A percentile compares a stretch with the other conserved stretches of the same genome.
Evolutionary conservation across 1,140 invertebrate genomes (phyloP).

Genomic region (Drosophila bocqueti): DNA sequence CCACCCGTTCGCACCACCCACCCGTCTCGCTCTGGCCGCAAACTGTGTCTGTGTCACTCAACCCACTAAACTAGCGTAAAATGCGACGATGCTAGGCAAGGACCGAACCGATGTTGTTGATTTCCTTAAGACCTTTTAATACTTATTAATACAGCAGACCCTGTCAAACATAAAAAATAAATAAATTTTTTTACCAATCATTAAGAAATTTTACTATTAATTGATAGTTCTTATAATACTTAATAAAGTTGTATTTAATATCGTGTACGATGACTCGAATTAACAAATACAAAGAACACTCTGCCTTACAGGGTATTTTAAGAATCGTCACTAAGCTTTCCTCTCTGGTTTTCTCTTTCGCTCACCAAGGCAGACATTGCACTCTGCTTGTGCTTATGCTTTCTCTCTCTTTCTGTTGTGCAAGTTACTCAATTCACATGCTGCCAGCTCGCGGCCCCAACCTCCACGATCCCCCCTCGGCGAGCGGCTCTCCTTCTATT

Average conservation of each 20-base stretch:
- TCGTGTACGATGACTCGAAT: fast-evolving
- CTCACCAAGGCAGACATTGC: conserved; percentile 37
- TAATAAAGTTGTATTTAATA: too few relatives aligned
- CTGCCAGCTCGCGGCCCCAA: conserved; percentile 54
- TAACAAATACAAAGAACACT: neutral
- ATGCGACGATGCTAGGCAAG: conserved; percentile 55
- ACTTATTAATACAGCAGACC: neutral
- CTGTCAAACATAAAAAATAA: neutral
- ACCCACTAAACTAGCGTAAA: conserved; percentile 81
- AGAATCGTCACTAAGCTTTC: neutral
- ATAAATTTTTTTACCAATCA: neutral
- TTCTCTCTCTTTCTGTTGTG: conserved; percentile 2
- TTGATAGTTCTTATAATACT: too few relatives aligned
- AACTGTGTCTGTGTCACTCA: conserved; percentile 84
- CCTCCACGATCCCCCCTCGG: conserved; percentile 42
- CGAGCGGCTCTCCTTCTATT: conserved; percentile 28
- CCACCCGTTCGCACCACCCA: neutral
- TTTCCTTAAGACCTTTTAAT: neutral
- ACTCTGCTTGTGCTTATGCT: neutral
- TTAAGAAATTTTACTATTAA: neutral
- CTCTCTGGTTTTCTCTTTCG: conserved; percentile 21
- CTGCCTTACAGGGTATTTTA: neutral
- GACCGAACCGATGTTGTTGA: conserved; percentile 2
- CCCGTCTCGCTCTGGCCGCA: conserved; percentile 60
- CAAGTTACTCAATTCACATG: conserved; percentile 43